Evolutionary conservation across 2,797 vertebrate species (phyloP), one percentile per base, ranked within the genome.

Genomic region (Neoniphon sammara): DNA sequence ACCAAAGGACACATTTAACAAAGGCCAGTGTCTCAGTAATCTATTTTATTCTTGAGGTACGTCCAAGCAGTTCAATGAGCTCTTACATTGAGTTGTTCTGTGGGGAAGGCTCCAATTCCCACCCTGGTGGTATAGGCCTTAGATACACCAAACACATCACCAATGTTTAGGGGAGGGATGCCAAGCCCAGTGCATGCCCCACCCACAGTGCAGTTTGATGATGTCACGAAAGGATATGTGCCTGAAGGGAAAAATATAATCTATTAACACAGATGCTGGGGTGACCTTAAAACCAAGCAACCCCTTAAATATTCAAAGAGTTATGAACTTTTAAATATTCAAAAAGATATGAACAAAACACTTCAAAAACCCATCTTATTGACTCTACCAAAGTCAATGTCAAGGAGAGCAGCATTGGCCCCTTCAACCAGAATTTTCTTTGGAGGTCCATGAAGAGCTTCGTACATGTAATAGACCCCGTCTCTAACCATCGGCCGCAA

Each of bases 391-490:
- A 99, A 99, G 91, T 99, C 98, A 54, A 99, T 99, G 93, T 99
- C 98, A 3, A 99, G 96, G 53, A 99, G 94, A 64, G 98, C 97
- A 18, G 98, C 98, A 14, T 99, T 99, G 82, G 98, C 98, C 25
- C 98, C 98, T 91, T 99, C 98, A 76, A 98, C 97, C 58, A 99
- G 93, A 77, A 99, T 97, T 80, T 96, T 99, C 94, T 99, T 99
- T 18, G 94, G 92, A 63, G 96, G 64, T 64, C 97, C 97, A 6
- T 99, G 97, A 73, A 99, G 95, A 1, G 97, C 96, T 88, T 99
- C 97, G 0, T 97, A 97, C 97, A 99, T 98, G 87, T 97, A 99
- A 86, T 98, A 97, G 7, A 99, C 95, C 0, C 98, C 97, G 1
- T 99, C 98, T 78, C 96, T 95, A 75, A 99, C 97, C 97, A 99